A percentile compares a stretch with the other conserved stretches of the same genome.
Conservation (phyloP, 2,888 invertebrate genomes). For the Melangyna quadrimaculata region DNA sequence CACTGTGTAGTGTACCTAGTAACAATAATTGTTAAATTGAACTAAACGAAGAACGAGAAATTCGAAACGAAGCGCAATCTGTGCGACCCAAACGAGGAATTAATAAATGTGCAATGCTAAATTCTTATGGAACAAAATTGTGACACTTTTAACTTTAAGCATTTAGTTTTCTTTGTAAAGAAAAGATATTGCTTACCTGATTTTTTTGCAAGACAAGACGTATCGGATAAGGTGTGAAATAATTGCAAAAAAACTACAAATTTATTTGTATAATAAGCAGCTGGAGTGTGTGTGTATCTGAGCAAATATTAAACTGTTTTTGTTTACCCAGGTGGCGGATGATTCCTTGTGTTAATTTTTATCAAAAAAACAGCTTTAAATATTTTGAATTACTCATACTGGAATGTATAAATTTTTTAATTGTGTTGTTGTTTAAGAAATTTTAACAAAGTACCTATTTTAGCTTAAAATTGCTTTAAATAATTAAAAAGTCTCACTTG, state of each 20-base stretch:
- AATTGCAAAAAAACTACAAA: slow-evolving; percentile 34
- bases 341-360: neutral
- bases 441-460: no score
- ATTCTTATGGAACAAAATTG: slow-evolving; percentile 36
- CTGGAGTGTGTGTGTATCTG: neutral
- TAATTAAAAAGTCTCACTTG: no score
- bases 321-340: neutral
- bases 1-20: neutral
- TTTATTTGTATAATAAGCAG: slow-evolving; percentile 20
- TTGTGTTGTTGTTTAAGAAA: no score
- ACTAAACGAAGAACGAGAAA: slow-evolving; percentile 41
- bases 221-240: slow-evolving; percentile 33
- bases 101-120: slow-evolving; percentile 38
- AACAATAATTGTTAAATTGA: slow-evolving; percentile 30
- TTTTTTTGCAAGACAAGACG: slow-evolving; percentile 26
- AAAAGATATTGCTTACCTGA: slow-evolving; percentile 24
- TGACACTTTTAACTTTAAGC: neutral
- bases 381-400: neutral
- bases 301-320: neutral
- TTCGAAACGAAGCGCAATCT: slow-evolving; percentile 18
- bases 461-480: no score
- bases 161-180: slow-evolving; percentile 9
- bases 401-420: no score
- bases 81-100: slow-evolving; percentile 2
- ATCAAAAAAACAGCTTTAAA: neutral